Evolutionary conservation across 2,113 vertebrate genomes (phyloP), one percentile per base, ranked within the genome.

Genomic region (Lagopus muta): DNA sequence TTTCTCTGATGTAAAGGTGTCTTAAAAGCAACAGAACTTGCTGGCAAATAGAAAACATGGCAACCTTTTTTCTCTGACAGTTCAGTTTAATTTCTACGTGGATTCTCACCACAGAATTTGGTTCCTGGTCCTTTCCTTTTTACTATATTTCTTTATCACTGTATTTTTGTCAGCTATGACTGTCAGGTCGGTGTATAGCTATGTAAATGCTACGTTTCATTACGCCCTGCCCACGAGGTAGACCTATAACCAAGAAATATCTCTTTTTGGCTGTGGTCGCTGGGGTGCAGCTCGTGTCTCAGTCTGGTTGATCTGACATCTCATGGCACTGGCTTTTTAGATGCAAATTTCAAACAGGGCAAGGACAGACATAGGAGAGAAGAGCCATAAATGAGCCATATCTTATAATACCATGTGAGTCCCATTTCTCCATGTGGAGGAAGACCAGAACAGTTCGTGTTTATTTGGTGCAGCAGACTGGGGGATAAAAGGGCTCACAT

Each of bases 141-240:
- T 38, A 13, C 10, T 30, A 16, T 17, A 32, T 7, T 62, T 12
- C 18, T 80, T 54, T 34, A 52, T 34, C 24, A 11, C 15, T 40
- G 3, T 3, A 10, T 17, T 27, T 52, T 45, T 57, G 75, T 27
- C 13, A 45, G 4, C 8, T 52, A 1, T 36, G 22, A 38, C 27
- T 18, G 16, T 38, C 73, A 50, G 27, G 21, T 70, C 13, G 36
- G 20, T 0, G 0, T 34, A 43, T 11, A 21, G 77, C 19, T 71
- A 30, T 36, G 6, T 24, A 79, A 71, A 43, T 40, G 30, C 0
- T 1, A 7, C 15, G 4, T 55, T 79, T 48, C 45, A 5, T 60
- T 61, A 5, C 14, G 9, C 45, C n/a, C 30, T 69, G 11, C 60
- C 11, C 34, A 28, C 17, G 11, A 43, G 11, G 19, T 19, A 36